These are phyloP conservation scores for Eudemis profundana DNA, from an alignment of 2,888 invertebrate species.

Conservation along the genomic window DNA sequence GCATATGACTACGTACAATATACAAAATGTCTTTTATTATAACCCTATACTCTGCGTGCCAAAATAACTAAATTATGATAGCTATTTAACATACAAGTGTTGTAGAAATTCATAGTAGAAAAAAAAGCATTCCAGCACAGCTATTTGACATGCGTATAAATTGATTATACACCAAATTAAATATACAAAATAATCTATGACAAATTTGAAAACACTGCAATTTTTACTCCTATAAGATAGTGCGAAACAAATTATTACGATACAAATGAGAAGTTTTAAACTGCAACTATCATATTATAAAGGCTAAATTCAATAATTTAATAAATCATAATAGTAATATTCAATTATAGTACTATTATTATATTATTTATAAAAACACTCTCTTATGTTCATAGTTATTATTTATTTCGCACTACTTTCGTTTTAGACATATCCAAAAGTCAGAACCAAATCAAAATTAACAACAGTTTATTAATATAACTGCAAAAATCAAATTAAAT, in stretches of 20 bases:
- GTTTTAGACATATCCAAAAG: too few species aligned
- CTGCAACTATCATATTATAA: too few species aligned
- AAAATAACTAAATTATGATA: constrained; percentile 43
- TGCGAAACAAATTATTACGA: background rate
- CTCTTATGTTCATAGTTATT: too few species aligned
- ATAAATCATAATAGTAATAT: too few species aligned
- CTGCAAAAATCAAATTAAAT: background rate
- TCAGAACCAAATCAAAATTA: constrained; percentile 5
- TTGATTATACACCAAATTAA: constrained; percentile 4
- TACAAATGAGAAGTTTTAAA: too few species aligned
- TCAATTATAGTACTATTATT: too few species aligned
- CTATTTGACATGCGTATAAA: constrained; percentile 15
- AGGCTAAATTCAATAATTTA: too few species aligned
- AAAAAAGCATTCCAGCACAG: constrained; percentile 1
- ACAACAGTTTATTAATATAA: constrained; percentile 12
- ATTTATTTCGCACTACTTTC: too few species aligned
- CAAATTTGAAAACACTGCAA: constrained; percentile 22
- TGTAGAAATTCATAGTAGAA: constrained; percentile 12
- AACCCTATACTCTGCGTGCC: constrained; percentile 50
- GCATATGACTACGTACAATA: constrained; percentile 51
- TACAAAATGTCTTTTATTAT: constrained; percentile 64
- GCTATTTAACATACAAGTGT: constrained; percentile 9
- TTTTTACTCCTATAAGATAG: background rate
- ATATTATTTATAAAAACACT: too few species aligned
- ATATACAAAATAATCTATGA: constrained; percentile 9